These are phyloP conservation scores for Rhynchomys soricoides DNA, from an alignment of 2,113 vertebrate species.

Conservation along the genomic window DNA sequence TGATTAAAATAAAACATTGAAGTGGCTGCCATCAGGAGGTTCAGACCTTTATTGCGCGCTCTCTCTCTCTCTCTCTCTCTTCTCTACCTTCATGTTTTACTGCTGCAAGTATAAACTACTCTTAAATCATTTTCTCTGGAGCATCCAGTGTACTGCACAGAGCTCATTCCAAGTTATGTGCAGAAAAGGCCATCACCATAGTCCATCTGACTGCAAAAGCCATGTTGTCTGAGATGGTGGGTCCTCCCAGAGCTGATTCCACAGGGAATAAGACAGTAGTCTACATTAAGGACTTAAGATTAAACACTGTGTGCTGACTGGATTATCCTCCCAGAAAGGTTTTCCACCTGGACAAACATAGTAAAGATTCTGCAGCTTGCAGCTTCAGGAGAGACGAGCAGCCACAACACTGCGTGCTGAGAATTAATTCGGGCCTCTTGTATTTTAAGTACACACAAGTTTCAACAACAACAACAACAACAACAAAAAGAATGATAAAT, in stretches of 20 bases:
- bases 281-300: not conserved
- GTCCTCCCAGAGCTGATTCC: not conserved
- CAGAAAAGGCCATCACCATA: not conserved
- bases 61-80: not conserved
- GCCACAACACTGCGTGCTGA: not conserved
- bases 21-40: not conserved
- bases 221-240: not conserved
- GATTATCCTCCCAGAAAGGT: not conserved
- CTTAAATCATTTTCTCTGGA: not conserved
- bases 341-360: not conserved
- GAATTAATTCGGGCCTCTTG: constrained; percentile 56
- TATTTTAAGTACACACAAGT: not conserved
- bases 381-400: not conserved
- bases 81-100: not conserved
- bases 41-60: fast-evolving
- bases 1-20: not conserved
- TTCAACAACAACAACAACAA: constrained; percentile 30
- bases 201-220: not conserved
- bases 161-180: not conserved
- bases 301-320: not conserved
- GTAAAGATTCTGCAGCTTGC: not conserved
- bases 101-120: not conserved
- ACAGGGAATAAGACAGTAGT: not conserved
- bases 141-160: not conserved
- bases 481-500: constrained; percentile 48